Evolutionary conservation across 1,140 invertebrate genomes (phyloP).

Genomic region (Drosophila aff.): DNA sequence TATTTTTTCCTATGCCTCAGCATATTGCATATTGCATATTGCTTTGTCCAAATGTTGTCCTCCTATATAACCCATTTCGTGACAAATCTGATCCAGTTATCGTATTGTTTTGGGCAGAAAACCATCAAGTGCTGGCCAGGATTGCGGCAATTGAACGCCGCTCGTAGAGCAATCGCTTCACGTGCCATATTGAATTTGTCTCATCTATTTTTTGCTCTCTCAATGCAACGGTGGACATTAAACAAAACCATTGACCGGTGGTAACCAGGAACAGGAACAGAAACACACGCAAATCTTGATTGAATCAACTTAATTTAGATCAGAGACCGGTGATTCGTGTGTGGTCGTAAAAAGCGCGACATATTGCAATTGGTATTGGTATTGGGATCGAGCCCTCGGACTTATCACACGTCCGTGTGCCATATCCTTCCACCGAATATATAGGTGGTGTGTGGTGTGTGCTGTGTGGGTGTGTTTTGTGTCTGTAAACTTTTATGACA

Average conservation of each 20-base stretch:
- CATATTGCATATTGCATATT: not conserved
- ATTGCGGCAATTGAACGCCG: conserved; percentile 55
- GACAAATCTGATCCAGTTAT: conserved; percentile 11
- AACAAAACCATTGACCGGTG: conserved; percentile 71
- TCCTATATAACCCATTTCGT: conserved; percentile 6
- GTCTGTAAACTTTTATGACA: conserved; percentile 82
- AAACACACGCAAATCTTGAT: conserved; percentile 77
- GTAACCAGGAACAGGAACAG: conserved; percentile 8
- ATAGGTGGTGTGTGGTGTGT: not conserved
- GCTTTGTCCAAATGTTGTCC: not conserved
- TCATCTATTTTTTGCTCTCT: conserved; percentile 10
- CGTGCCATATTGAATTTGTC: conserved; percentile 74
- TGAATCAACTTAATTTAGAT: conserved; percentile 83
- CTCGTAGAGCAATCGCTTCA: conserved; percentile 59
- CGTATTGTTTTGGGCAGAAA: conserved; percentile 23
- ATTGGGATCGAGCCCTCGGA: conserved; percentile 39
- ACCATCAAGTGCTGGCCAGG: conserved; percentile 58
- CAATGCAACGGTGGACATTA: conserved; percentile 55
- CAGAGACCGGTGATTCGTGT: conserved; percentile 78
- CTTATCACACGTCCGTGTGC: conserved; percentile 71
- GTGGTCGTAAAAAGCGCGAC: conserved; percentile 79
- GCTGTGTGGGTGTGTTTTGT: conserved; percentile 24
- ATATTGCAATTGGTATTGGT: conserved; percentile 61
- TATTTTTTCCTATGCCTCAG: not conserved
- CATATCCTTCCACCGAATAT: conserved; percentile 10